Conservation (phyloP, 2,888 invertebrate genomes). For the Dexiosoma caninum region DNA sequence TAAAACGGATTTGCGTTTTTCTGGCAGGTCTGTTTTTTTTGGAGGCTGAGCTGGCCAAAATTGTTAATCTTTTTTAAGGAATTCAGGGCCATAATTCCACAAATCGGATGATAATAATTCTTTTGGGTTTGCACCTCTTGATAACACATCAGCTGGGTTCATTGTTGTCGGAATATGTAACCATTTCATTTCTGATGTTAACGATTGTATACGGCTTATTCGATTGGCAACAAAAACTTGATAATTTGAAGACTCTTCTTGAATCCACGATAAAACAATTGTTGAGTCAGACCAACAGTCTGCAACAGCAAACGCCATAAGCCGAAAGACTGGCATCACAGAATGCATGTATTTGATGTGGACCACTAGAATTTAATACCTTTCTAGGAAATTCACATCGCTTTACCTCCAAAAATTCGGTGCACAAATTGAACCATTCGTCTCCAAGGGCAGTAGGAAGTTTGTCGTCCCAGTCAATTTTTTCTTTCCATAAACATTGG, state of each 20-base stretch:
- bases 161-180: not conserved
- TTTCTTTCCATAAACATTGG: constrained; percentile 36
- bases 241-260: not conserved
- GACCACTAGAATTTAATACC: too few relatives aligned
- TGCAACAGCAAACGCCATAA: constrained; percentile 7
- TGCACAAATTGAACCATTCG: not conserved
- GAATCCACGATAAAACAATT: constrained; percentile 41
- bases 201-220: not conserved
- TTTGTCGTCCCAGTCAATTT: constrained; percentile 41
- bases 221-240: constrained; percentile 22
- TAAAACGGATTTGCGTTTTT: constrained; percentile 16
- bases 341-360: not conserved
- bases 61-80: not conserved
- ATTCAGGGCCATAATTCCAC: constrained; percentile 6
- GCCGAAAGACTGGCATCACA: not conserved
- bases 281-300: constrained; percentile 55
- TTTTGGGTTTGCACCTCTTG: constrained; percentile 29
- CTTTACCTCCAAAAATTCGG: not conserved
- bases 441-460: not conserved
- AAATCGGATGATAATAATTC: constrained; percentile 10
- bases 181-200: constrained; percentile 12
- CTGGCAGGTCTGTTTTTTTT: not conserved
- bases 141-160: constrained; percentile 39
- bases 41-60: constrained; percentile 24
- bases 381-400: too few relatives aligned